These are phyloP conservation scores for Solenodon paradoxus DNA, from an alignment of 2,113 vertebrate genomes.

Conservation along the genomic window DNA sequence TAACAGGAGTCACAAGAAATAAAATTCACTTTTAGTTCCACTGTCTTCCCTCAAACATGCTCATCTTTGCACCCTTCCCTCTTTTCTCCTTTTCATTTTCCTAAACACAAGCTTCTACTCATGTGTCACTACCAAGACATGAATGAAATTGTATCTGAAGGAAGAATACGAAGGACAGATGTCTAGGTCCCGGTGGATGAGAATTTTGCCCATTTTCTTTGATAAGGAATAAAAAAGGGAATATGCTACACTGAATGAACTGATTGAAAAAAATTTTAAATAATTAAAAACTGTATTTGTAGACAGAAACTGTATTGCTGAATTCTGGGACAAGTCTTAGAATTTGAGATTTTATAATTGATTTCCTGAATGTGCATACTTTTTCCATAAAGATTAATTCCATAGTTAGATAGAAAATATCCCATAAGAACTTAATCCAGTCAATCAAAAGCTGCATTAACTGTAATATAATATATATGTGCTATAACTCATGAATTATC, in stretches of 20 bases:
- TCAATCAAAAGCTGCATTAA: conserved; percentile 8
- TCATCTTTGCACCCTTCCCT: background rate
- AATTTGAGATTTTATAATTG: background rate
- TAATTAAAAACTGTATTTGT: background rate
- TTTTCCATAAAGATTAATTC: background rate
- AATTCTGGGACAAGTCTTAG: background rate
- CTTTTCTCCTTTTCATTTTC: background rate
- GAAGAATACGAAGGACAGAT: background rate
- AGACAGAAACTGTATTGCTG: background rate
- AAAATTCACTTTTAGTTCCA: background rate
- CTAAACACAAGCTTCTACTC: background rate
- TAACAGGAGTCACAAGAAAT: background rate
- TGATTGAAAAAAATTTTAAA: background rate
- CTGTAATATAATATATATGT: background rate
- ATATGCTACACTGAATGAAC: background rate
- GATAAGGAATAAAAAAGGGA: background rate
- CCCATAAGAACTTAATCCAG: background rate
- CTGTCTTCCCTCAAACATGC: background rate
- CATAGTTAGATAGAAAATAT: conserved; percentile 26
- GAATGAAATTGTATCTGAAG: background rate
- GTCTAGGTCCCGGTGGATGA: background rate
- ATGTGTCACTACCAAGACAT: background rate
- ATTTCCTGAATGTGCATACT: background rate
- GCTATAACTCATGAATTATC: conserved; percentile 22
- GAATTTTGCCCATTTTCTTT: background rate